Evolutionary conservation across 2,888 invertebrate species (phyloP), one percentile per base, ranked within the genome.

Genomic region (Eupithecia subfuscata): DNA sequence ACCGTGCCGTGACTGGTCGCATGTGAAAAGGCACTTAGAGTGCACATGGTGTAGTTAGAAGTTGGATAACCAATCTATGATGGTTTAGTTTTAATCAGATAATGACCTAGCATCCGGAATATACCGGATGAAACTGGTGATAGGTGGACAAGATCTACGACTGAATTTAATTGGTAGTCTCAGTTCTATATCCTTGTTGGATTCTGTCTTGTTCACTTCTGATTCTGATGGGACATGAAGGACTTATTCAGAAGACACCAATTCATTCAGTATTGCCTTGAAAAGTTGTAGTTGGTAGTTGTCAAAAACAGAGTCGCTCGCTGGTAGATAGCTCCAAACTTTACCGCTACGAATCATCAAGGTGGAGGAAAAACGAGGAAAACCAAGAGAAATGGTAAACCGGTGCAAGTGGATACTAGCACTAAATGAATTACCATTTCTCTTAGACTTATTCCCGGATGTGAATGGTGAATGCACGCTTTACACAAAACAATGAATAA

Each of bases 31-130:
- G 8, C 37, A 1, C 22, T 63, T 12, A 65, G 40, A 65, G 30
- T 45, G 48, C 8, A n/a, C 9, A 70, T 74, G 70, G 69, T 48
- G 73, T 72, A 34, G 70, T 75, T 73, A 64, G 68, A 68, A 60
- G 60, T 60, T 25, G 60, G 25, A 60, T 25, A 56, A 22, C 56
- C 56, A 56, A 56, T 56, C 56, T 56, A 22, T 11, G 9, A 56
- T 56, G 12, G 56, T 22, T 56, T 22, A 56, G 60, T 60, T 60
- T 60, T 25, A 25, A 60, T 60, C 60, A 4, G 60, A 60, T 22
- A 22, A 56, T 22, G 64, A 34, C 18, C 18, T 64, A 34, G 34
- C 3, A 56, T 56, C 8, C 37, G 37, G 5, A 25, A 25, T 60
- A 25, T 60, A 25, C 60, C 60, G 9, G 60, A 60, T 60, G 25